Evolutionary conservation across 2,888 invertebrate genomes (phyloP).

Genomic region (Eretmocerus hayati): DNA sequence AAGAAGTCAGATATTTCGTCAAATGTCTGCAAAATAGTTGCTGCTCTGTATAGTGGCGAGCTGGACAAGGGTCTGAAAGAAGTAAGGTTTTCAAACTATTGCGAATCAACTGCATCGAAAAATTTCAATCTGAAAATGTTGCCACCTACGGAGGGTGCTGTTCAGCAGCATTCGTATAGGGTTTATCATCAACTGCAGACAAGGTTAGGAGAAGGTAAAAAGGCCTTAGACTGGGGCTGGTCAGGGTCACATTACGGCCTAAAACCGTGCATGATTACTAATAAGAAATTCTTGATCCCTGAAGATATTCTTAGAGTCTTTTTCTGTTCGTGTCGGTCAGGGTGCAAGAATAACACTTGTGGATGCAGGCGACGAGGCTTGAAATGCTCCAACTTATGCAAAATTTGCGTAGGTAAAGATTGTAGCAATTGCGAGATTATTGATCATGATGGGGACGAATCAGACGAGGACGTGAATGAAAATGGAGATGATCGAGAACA

Average conservation of each 20-base stretch:
- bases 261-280: not conserved
- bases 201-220: not conserved
- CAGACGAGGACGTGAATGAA: not conserved
- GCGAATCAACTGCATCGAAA: not conserved
- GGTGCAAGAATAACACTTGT: not conserved
- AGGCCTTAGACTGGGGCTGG: not conserved
- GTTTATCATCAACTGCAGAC: not conserved
- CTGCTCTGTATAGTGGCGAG: not conserved
- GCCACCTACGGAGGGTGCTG: not conserved
- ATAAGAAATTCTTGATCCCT: not conserved
- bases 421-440: not conserved
- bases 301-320: not conserved
- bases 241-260: not conserved
- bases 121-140: not conserved
- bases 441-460: not conserved
- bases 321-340: not conserved
- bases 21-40: not conserved
- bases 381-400: not conserved
- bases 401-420: not conserved
- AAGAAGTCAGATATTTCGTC: not conserved
- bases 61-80: not conserved
- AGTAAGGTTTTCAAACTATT: not conserved
- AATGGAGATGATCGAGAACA: not conserved
- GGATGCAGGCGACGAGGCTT: not conserved
- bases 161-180: not conserved